Evolutionary conservation across 2,113 vertebrate genomes (phyloP).

Genomic region (Cairina moschata): DNA sequence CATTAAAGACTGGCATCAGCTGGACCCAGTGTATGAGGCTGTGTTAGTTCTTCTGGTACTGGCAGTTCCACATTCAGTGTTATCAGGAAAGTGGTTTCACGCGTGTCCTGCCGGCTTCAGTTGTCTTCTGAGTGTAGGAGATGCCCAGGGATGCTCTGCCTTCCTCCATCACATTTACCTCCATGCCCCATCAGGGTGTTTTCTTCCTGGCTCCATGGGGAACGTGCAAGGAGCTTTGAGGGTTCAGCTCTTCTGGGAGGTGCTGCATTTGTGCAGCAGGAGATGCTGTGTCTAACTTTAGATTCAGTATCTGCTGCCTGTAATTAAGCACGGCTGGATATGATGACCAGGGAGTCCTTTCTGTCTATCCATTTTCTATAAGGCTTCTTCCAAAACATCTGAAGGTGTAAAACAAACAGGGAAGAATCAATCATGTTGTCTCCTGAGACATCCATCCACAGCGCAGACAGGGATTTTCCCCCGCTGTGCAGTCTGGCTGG

Average conservation of each 20-base stretch:
- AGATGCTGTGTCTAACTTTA: neutral
- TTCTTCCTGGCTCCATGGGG: neutral
- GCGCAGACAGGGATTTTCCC: neutral
- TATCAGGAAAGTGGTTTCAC: neutral
- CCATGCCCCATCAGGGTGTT: neutral
- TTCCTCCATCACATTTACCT: neutral
- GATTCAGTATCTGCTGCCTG: neutral
- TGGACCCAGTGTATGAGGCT: neutral
- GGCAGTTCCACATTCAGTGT: neutral
- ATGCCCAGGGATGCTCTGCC: neutral
- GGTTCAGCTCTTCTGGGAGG: neutral
- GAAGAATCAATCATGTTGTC: neutral
- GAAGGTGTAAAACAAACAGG: neutral
- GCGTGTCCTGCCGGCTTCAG: neutral
- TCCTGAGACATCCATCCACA: rapidly evolving
- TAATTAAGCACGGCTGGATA: neutral
- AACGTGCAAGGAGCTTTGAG: rapidly evolving
- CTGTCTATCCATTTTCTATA: rapidly evolving
- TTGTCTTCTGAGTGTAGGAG: neutral
- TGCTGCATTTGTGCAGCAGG: neutral
- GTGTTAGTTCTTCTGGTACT: no score
- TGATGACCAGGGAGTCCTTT: no score
- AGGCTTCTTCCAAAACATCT: rapidly evolving
- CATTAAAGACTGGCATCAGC: neutral
- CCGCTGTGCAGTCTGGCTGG: neutral